Base-by-base conservation (phyloP, 2,113 vertebrate species). In the Cyphomyrus discorhynchus region DNA sequence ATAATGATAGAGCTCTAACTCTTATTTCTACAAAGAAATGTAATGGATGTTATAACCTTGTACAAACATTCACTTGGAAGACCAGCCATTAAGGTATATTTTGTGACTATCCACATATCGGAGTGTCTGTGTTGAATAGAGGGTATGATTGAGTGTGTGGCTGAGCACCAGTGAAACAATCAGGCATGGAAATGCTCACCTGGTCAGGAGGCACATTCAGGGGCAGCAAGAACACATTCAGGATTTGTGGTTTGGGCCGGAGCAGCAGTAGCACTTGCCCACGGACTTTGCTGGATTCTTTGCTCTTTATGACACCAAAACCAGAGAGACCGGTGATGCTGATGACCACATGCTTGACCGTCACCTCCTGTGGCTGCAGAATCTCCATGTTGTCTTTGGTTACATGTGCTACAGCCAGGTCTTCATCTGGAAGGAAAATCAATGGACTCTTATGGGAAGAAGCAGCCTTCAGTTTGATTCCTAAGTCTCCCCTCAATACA, bases 251-350 rank as follows among this genome's bases (percentile, higher is more conserved):
- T 17, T 3, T n/a, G 35, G 50, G 70, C 45, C 45, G 70, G 86
- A 88, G 86, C 27, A 93, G 90, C 3, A 90, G 87, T 6, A 92
- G 58, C 24, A 92, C 90, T 27, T 92, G 92, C 2, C 87, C 90
- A 31, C 9, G 58, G 62, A 89, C 88, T 1, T 70, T 19, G 3
- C 0, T 17, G 49, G 0, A 8, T 47, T 87, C 13, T 21, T 5
- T 8, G 0, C 8, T 56, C 39, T 5, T 92, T 17, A 93, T 5
- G 39, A 92, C 62, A 1, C 87, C 92, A 87, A 89, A 91, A 7
- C 27, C 0, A n/a, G 88, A 90, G 15, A 92, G 83, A 0, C 66
- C 17, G 15, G 15, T 56, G 87, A 93, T 7, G 6, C 35, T 1
- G 17, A 92, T 21, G 27, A 90, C 70, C 35, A 91, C 89, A 6